Percentiles rank a stretch among this genome's conserved stretches.
phyloP scores from a whole-genome alignment of 1,140 invertebrate genomes.

The Tetramorium alpestre region DNA sequence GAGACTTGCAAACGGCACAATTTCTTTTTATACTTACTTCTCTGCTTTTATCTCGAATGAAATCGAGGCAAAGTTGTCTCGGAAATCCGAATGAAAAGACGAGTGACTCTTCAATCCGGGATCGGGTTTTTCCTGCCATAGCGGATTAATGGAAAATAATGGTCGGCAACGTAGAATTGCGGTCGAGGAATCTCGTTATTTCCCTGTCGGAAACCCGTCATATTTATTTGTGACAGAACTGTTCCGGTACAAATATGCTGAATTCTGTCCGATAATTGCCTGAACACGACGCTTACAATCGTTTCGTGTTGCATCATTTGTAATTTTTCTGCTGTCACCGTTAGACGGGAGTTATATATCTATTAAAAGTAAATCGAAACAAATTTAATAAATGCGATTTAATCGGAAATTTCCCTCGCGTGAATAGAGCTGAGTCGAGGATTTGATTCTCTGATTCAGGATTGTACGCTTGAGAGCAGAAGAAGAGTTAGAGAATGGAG shows the following conservation, averaged over 20 bases:
- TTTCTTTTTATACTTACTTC: constrained; percentile 33
- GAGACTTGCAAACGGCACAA: constrained; percentile 3
- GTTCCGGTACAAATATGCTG: constrained; percentile 13
- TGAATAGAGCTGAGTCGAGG: constrained; percentile 11
- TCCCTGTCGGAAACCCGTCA: constrained; percentile 5
- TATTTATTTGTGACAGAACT: constrained; percentile 51
- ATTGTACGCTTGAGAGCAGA: constrained; percentile 53
- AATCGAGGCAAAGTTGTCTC: constrained; percentile 50
- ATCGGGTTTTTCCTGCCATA: constrained; percentile 41
- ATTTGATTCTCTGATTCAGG: neutral
- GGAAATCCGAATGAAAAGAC: constrained; percentile 57
- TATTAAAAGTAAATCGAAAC: constrained; percentile 66
- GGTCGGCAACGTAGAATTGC: constrained; percentile 24
- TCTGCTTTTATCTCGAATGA: constrained; percentile 48
- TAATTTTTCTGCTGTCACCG: constrained; percentile 25
- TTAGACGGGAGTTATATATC: constrained; percentile 56
- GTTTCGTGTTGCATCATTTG: constrained; percentile 29
- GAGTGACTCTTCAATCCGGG: constrained; percentile 56
- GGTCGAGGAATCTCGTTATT: constrained; percentile 56
- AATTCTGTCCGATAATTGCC: constrained; percentile 39
- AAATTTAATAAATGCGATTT: constrained; percentile 75
- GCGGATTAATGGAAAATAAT: constrained; percentile 60
- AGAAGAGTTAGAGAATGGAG: constrained; percentile 23
- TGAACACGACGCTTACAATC: constrained; percentile 4
- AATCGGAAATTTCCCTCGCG: constrained; percentile 44